phyloP scores from a whole-genome alignment of 2,797 vertebrate species.

The Pogonophryne albipinna region DNA sequence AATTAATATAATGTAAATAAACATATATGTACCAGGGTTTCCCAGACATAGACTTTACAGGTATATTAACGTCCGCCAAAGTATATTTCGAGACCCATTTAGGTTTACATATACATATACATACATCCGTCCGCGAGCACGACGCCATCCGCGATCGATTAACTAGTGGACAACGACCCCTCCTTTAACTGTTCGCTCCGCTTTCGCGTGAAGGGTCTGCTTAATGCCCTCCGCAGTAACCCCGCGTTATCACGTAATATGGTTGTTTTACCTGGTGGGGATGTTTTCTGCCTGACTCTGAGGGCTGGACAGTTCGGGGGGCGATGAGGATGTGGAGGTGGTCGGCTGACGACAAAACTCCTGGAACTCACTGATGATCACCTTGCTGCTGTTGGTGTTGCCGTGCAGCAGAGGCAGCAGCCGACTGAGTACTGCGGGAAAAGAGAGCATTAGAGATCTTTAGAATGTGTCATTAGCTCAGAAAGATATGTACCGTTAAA shows the following conservation, averaged over 20 bases:
- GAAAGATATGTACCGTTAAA: neutral
- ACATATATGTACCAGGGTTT: too few relatives aligned
- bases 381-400: slow-evolving; percentile 92
- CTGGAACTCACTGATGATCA: slow-evolving; percentile 96
- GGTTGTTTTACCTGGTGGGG: slow-evolving; percentile 87
- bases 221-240: too few relatives aligned
- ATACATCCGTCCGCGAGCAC: too few relatives aligned
- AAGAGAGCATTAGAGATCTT: neutral
- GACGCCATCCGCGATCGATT: too few relatives aligned
- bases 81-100: too few relatives aligned
- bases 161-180: too few relatives aligned
- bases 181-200: too few relatives aligned
- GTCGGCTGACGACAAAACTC: slow-evolving; percentile 89
- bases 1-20: too few relatives aligned
- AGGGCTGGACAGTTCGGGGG: slow-evolving; percentile 73
- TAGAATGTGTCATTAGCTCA: neutral
- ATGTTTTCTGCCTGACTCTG: slow-evolving; percentile 77
- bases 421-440: slow-evolving; percentile 86
- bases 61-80: too few relatives aligned
- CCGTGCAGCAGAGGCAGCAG: slow-evolving; percentile 94
- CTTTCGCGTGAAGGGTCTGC: too few relatives aligned
- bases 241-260: neutral
- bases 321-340: slow-evolving; percentile 48
- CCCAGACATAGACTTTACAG: too few relatives aligned
- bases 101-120: too few relatives aligned